phyloP scores from a whole-genome alignment of 1,140 invertebrate genomes.

The Lepidurus apus region DNA sequence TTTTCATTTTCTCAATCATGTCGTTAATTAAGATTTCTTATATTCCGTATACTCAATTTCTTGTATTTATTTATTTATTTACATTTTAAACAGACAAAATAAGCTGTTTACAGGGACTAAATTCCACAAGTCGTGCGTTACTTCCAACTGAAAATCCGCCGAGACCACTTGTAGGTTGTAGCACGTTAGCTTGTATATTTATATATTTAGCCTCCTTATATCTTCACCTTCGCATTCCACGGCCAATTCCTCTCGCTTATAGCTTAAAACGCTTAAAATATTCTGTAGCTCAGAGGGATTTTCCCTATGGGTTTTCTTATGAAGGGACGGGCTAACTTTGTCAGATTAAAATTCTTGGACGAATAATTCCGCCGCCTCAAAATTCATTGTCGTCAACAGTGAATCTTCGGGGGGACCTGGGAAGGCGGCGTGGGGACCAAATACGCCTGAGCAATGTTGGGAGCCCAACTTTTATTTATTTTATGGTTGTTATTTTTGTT shows the following conservation, averaged over 20 bases:
- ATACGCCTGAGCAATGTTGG: not conserved
- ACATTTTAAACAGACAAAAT: no score
- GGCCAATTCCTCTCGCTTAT: not conserved
- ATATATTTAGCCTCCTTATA: constrained; percentile 18
- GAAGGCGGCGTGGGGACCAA: no score
- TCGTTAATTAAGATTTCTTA: no score
- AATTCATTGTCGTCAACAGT: not conserved
- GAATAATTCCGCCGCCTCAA: not conserved
- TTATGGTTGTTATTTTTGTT: not conserved
- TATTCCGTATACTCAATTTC: no score
- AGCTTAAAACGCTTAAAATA: not conserved
- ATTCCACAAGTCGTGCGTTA: no score
- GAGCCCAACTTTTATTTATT: not conserved
- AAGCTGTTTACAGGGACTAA: no score
- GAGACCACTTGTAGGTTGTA: not conserved
- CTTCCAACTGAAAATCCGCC: not conserved
- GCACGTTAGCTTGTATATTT: constrained; percentile 8
- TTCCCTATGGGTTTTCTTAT: not conserved
- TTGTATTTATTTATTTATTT: no score
- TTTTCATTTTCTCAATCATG: no score
- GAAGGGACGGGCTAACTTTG: not conserved
- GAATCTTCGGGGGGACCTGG: no score
- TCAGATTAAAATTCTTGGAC: no score
- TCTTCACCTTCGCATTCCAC: constrained; percentile 2
- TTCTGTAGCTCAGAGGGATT: not conserved